Conservation (phyloP, 2,797 vertebrate genomes). For the Lepilemur septentrionalis region DNA sequence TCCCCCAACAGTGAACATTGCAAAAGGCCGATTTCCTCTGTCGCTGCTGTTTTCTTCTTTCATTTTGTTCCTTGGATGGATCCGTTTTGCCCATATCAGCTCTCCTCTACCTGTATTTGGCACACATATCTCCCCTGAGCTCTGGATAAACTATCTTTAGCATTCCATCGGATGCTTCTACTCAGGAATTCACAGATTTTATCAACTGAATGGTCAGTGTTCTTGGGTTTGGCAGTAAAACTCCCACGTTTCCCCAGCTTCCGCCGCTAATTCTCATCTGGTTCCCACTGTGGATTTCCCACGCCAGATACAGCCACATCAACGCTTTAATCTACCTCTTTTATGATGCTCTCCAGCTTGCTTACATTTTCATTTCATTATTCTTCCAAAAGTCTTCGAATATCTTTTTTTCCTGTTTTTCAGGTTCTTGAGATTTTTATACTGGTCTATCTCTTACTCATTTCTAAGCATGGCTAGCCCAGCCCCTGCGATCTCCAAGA, state of each 20-base stretch:
- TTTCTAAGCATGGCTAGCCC: neutral
- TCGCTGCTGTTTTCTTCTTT: neutral
- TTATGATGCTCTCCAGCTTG: neutral
- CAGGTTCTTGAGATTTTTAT: neutral
- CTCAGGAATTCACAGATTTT: neutral
- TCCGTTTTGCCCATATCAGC: neutral
- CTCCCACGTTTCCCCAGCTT: neutral
- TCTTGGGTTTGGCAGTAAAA: neutral
- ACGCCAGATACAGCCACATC: rapidly evolving
- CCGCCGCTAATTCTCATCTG: neutral
- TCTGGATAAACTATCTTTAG: neutral
- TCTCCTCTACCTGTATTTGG: neutral
- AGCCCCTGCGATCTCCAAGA: neutral
- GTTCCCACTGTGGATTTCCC: neutral
- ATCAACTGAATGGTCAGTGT: neutral
- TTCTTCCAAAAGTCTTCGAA: neutral
- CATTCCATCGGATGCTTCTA: neutral
- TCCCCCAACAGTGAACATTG: neutral
- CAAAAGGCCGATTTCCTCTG: neutral
- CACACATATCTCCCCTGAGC: neutral
- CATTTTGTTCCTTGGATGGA: neutral
- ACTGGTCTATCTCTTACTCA: neutral
- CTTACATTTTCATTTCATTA: neutral
- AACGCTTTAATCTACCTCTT: neutral
- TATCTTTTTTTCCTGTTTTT: neutral